A percentile compares a stretch with the other conserved stretches of the same genome.
phyloP scores from a whole-genome alignment of 2,797 vertebrate genomes.

The Tinamus major region DNA sequence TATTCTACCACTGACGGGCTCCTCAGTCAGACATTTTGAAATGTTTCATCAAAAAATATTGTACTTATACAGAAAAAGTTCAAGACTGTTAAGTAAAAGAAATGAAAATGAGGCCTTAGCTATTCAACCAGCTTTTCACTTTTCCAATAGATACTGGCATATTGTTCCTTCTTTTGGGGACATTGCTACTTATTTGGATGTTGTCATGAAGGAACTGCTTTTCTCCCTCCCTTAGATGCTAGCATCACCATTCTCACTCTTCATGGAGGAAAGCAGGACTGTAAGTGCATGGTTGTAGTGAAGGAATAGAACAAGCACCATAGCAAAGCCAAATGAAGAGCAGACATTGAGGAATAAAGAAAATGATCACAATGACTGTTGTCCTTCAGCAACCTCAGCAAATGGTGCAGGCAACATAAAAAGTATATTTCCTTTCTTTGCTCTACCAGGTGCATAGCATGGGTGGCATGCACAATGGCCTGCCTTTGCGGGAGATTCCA shows the following conservation, averaged over 20 bases:
- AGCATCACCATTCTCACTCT: neutral
- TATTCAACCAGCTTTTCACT: neutral
- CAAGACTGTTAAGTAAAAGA: neutral
- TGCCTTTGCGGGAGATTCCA: neutral
- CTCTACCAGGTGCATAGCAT: fast-evolving
- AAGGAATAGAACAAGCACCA: neutral
- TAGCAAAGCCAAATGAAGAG: neutral
- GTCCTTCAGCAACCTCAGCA: neutral
- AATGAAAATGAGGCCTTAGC: neutral
- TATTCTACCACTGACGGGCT: neutral
- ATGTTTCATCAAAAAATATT: neutral
- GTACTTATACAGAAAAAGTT: neutral
- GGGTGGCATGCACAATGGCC: neutral
- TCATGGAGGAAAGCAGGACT: neutral
- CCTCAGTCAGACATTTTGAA: neutral
- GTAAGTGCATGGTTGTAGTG: too few relatives aligned
- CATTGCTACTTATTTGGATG: neutral
- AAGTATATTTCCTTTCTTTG: neutral
- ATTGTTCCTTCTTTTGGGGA: neutral
- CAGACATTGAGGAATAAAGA: neutral
- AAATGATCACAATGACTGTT: neutral
- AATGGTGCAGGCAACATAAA: neutral
- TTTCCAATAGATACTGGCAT: neutral
- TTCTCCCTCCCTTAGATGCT: neutral
- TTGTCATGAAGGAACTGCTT: neutral